A percentile compares a stretch with the other conserved stretches of the same genome.
phyloP scores from a whole-genome alignment of 2,113 vertebrate species.

The Oreocharis arfaki region DNA sequence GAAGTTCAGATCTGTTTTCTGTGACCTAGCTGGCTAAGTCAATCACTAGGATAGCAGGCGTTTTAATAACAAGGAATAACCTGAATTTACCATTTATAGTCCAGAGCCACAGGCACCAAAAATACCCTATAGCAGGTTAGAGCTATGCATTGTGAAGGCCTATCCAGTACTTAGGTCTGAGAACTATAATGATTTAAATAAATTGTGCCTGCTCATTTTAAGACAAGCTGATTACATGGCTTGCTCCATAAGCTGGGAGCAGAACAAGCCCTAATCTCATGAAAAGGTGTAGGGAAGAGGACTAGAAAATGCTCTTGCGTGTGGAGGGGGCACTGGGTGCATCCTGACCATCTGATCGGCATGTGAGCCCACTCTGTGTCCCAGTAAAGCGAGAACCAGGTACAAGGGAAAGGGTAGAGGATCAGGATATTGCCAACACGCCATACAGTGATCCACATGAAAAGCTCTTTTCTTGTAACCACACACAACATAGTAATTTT shows the following conservation, averaged over 20 bases:
- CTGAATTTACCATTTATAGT: background rate
- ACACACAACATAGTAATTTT: background rate
- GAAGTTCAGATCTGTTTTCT: background rate
- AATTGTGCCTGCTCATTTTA: background rate
- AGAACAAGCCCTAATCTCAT: background rate
- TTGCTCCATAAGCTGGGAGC: background rate
- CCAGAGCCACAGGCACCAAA: background rate
- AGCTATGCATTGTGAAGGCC: background rate
- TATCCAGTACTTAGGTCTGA: background rate
- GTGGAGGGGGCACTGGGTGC: too few relatives aligned
- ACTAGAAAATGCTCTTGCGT: background rate
- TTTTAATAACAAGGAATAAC: background rate
- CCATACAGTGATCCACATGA: background rate
- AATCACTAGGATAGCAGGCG: background rate
- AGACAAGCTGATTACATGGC: background rate
- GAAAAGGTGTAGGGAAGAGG: background rate
- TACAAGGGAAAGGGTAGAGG: background rate
- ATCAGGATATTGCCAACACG: accelerated
- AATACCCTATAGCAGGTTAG: background rate
- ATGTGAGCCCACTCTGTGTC: background rate
- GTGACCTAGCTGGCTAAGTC: background rate
- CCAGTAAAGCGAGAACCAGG: background rate
- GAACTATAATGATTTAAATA: background rate
- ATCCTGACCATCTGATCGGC: background rate
- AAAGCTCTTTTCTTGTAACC: background rate